Base-by-base conservation (phyloP, 2,888 invertebrate genomes). In the Conops quadrifasciatus region DNA sequence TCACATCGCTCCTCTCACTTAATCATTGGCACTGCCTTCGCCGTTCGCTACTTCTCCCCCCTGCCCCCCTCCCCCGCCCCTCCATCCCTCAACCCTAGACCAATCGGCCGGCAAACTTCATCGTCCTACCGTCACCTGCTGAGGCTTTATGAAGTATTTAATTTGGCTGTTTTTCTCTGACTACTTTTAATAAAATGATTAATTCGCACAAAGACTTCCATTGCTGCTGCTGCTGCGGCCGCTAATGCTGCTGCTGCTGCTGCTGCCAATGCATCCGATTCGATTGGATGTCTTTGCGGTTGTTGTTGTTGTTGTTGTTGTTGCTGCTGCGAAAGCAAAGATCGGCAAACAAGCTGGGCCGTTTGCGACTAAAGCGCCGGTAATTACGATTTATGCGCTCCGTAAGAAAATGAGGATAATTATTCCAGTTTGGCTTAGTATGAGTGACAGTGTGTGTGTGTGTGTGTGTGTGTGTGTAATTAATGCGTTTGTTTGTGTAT, bases 351-450 rank as follows among this genome's bases (percentile, higher is more conserved):
- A 36, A 36, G 9, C 36, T 7, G 9, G 5, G 4, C 9, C 36
- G 36, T 9, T n/a, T n/a, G 5, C 36, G 5, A 4, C 36, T 9
- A 9, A 36, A 36, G 65, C 53, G 59, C 78, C 9, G 79, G 79
- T 79, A 78, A 80, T 80, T 81, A 79, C 80, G 80, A 80, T 80
- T 81, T 81, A 80, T 80, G 71, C 75, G 49, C 72, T 58, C 66
- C 47, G 60, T 77, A 78, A 76, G 77, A 80, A 82, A 82, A 80
- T 79, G 82, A 82, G 80, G 81, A 82, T 80, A 80, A 80, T 80
- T 80, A 82, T 82, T 78, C 80, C 79, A 82, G 80, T 80, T 80
- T 74, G 21, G 15, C 49, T 21, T 21, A 45, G 60, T 43, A 2
- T 21, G 5, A 15, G 1, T 49, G 62, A n/a, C n/a, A 13, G 62